These are phyloP conservation scores for Gallinago paraguaiae DNA, from an alignment of 2,113 vertebrate genomes.

Conservation along the genomic window DNA sequence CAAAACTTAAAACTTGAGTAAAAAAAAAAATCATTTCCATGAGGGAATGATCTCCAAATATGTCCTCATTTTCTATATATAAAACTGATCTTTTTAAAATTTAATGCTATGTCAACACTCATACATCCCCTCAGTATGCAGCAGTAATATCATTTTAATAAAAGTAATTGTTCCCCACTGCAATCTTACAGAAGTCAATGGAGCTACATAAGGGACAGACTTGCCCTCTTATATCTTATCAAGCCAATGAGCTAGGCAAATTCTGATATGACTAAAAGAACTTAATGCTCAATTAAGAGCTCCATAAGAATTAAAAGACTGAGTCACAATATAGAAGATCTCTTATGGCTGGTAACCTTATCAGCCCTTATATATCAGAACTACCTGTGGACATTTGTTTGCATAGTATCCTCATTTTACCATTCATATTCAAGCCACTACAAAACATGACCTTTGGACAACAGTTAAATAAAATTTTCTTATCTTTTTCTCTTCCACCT, in stretches of 20 bases:
- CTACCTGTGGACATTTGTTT: neutral
- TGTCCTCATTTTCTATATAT: neutral
- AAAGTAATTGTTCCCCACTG: neutral
- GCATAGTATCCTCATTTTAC: neutral
- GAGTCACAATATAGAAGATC: neutral
- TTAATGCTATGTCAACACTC: neutral
- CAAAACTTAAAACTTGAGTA: neutral
- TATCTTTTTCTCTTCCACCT: neutral
- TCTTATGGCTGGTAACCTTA: conserved; percentile 10
- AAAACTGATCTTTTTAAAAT: neutral
- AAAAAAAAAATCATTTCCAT: neutral
- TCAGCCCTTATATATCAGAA: conserved; percentile 17
- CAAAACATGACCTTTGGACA: neutral
- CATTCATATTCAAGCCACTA: neutral
- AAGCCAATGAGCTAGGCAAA: conserved; percentile 38
- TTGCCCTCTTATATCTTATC: neutral
- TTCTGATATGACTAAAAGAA: neutral
- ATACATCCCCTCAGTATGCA: neutral
- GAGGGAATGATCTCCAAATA: neutral
- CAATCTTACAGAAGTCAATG: neutral
- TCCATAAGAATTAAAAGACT: neutral
- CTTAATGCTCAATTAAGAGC: conserved; percentile 15
- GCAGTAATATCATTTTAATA: neutral
- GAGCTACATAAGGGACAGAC: neutral
- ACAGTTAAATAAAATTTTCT: neutral